phyloP scores from a whole-genome alignment of 2,113 vertebrate genomes.

The Sminthopsis crassicaudata region DNA sequence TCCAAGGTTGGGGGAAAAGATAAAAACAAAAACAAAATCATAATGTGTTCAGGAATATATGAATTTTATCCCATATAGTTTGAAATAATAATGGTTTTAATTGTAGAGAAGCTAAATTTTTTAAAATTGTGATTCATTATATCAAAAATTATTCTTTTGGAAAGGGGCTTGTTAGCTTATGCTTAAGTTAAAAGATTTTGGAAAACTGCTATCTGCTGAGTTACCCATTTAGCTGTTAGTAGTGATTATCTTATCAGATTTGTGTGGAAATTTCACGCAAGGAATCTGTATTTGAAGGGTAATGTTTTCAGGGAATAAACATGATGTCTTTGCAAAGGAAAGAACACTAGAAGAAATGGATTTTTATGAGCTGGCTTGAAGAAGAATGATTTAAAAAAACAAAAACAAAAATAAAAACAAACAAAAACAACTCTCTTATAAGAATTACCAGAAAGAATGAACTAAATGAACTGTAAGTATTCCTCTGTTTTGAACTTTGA shows the following conservation, averaged over 20 bases:
- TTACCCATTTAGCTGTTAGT: not conserved
- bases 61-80: not conserved
- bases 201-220: not conserved
- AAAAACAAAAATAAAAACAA: too few relatives aligned
- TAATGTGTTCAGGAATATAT: not conserved
- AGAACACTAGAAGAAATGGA: not conserved
- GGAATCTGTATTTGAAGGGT: not conserved
- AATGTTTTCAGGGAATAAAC: not conserved
- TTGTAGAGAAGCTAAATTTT: not conserved
- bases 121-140: not conserved
- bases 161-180: not conserved
- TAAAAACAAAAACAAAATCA: not conserved
- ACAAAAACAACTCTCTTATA: not conserved
- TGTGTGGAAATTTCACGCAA: not conserved
- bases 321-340: not conserved
- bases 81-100: not conserved
- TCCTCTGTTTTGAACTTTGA: not conserved
- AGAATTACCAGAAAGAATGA: not conserved
- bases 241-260: not conserved
- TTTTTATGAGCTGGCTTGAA: not conserved
- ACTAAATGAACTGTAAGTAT: not conserved
- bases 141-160: slow-evolving; percentile 13
- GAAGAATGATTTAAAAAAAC: not conserved
- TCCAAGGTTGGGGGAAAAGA: slow-evolving; percentile 3
- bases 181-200: not conserved